Evolutionary conservation across 2,797 vertebrate genomes (phyloP), one percentile per base, ranked within the genome.

Genomic region (Gallinago nigripennis): DNA sequence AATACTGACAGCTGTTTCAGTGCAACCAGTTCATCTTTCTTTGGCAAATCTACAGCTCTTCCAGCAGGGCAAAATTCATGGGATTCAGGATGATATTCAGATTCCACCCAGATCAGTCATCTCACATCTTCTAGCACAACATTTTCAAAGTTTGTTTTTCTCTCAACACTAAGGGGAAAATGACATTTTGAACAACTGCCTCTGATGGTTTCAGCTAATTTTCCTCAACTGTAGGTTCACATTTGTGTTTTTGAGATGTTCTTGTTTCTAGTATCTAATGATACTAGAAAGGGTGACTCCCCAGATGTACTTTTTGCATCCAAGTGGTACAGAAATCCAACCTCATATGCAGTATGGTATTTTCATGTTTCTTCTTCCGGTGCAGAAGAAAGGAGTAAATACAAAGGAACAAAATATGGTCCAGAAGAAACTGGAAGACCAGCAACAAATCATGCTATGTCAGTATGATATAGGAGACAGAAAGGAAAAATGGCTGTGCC

Each of bases 81-180:
- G 33, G 7, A 61, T 72, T 90, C 37, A 61, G 53, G 28, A 25
- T 25, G 90, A 58, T 14, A 54, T 54, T 31, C 28, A 54, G 17
- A 54, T 54, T 54, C 8, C 23, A 82, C 25, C 7, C 43, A 84
- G 35, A 61, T 15, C 15, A 61, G 21, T 28, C n/a, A 56, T 15
- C 19, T 86, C 0, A 0, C 8, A 3, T 69, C 46, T 91, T 39
- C 33, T 46, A 37, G 14, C 12, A 54, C 6, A 72, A 69, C 10
- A 73, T 76, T 28, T 50, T 79, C n/a, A 18, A 39, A 45, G 31
- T 51, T 46, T 70, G 7, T 63, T 94, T 79, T 71, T 43, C 41
- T 80, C 46, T 60, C 41, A 72, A 24, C 21, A 33, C 9, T 25
- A 48, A 35, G 23, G n/a, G 20, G 27, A 85, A 53, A 28, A 14